phyloP scores from a whole-genome alignment of 2,888 invertebrate genomes.

The Drepanosiphum platanoidis region DNA sequence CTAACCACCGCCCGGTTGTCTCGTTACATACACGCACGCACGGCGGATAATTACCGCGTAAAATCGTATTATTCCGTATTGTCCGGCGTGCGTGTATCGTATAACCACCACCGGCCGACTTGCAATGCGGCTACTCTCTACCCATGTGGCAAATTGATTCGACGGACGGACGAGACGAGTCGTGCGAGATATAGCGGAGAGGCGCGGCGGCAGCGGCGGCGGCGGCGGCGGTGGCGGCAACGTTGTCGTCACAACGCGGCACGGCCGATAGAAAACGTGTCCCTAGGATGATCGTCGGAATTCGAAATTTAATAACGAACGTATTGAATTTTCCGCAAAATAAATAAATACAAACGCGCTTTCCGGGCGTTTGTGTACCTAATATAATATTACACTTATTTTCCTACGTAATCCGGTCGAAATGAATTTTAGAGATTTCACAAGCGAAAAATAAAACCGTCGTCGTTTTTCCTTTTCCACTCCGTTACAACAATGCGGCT shows the following conservation, averaged over 20 bases:
- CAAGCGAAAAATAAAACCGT: neutral
- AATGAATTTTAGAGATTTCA: neutral
- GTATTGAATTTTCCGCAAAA: constrained; percentile 8
- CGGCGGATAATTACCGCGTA: constrained; percentile 44
- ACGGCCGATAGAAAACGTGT: neutral
- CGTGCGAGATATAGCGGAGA: neutral
- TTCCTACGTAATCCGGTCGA: neutral
- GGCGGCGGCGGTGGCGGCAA: neutral
- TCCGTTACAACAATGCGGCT: neutral
- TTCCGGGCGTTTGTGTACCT: neutral
- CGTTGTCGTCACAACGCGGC: neutral
- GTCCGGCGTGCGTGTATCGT: neutral
- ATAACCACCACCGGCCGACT: constrained; percentile 18
- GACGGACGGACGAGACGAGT: constrained; percentile 27
- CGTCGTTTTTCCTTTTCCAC: neutral
- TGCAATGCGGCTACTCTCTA: constrained; percentile 4
- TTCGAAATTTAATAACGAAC: neutral
- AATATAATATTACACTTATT: neutral
- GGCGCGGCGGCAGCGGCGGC: neutral
- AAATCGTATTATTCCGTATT: constrained; percentile 38
- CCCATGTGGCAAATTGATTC: constrained; percentile 48
- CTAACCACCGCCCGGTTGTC: no score
- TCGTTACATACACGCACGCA: neutral
- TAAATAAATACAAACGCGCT: neutral
- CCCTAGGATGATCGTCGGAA: neutral